phyloP scores from a whole-genome alignment of 2,797 vertebrate genomes.

The Cuniculus paca region DNA sequence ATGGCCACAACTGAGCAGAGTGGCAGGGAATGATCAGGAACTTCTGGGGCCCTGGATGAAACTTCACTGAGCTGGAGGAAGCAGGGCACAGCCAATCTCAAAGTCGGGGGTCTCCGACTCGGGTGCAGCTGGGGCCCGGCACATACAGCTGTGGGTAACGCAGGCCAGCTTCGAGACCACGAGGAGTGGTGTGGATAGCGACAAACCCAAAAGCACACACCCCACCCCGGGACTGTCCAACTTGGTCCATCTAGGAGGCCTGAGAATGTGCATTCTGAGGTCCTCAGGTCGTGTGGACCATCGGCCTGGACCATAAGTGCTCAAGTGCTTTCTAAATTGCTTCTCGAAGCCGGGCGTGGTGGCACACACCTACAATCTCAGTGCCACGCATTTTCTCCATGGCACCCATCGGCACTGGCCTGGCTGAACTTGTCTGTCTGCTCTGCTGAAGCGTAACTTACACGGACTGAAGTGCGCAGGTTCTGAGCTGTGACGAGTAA shows the following conservation, averaged over 20 bases:
- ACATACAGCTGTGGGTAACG: not conserved
- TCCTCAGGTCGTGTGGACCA: not conserved
- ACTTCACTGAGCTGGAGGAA: not conserved
- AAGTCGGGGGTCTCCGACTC: not conserved
- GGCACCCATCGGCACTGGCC: too few species aligned
- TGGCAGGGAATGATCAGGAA: not conserved
- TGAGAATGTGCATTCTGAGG: not conserved
- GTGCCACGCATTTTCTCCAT: too few species aligned
- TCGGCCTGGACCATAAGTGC: not conserved
- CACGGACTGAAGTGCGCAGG: too few species aligned
- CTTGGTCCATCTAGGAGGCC: not conserved
- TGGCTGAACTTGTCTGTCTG: too few species aligned
- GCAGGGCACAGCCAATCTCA: not conserved
- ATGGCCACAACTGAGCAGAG: not conserved
- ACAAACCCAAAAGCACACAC: not conserved
- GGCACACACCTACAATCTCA: too few species aligned
- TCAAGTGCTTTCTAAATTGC: not conserved
- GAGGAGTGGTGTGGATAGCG: not conserved
- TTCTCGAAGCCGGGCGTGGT: too few species aligned
- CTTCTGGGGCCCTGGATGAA: not conserved
- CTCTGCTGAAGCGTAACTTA: too few species aligned
- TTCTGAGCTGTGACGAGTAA: too few species aligned
- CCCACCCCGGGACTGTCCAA: not conserved
- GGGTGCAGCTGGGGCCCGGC: not conserved
- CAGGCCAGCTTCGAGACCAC: not conserved